These are phyloP conservation scores for Corythornis madagascariensis DNA, from an alignment of 2,113 vertebrate species.

Conservation along the genomic window DNA sequence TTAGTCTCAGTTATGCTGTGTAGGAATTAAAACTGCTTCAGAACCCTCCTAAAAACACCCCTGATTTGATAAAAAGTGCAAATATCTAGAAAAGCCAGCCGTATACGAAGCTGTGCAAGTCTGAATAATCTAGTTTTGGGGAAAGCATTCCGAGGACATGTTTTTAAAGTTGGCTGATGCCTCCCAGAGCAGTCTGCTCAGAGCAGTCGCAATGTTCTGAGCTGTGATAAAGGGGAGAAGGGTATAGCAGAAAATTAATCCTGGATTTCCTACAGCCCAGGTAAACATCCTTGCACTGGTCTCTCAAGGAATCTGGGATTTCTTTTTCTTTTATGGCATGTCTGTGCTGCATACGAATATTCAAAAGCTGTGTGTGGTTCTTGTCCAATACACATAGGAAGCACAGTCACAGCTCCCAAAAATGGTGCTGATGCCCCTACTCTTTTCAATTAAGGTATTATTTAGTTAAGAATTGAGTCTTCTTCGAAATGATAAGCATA, in stretches of 20 bases:
- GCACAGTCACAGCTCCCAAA: background rate
- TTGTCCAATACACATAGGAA: background rate
- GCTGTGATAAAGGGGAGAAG: background rate
- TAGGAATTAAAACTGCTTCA: background rate
- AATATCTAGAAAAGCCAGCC: background rate
- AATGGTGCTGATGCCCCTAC: rapidly evolving
- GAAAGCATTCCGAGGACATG: background rate
- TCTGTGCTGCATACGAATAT: background rate
- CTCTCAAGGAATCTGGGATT: background rate
- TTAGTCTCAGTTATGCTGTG: background rate
- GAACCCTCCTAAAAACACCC: background rate
- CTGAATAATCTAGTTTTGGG: background rate
- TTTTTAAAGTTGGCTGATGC: background rate
- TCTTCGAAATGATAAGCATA: background rate
- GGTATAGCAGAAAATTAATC: background rate
- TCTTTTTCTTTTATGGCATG: background rate
- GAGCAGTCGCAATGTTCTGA: background rate
- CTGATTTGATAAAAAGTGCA: background rate
- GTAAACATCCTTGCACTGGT: background rate
- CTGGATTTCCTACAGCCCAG: background rate
- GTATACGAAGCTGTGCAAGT: background rate
- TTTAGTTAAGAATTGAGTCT: background rate
- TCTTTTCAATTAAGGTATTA: background rate
- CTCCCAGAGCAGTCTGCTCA: background rate
- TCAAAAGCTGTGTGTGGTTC: background rate